phyloP scores from a whole-genome alignment of 2,113 vertebrate genomes.

The mouse (Mus musculus) region GRCm39 chr3:31688001-31688500 shows the following conservation, averaged over 20 bases:
- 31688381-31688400: neutral
- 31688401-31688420: neutral
- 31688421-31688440: neutral
- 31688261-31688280: neutral
- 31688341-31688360: neutral
- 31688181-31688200: neutral
- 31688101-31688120: neutral
- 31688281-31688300: neutral
- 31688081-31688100: neutral
- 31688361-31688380: neutral
- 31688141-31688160: neutral
- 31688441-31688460: neutral
- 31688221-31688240: neutral
- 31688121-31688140: neutral
- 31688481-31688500: neutral
- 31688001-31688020: neutral
- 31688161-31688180: neutral
- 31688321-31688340: neutral
- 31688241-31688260: neutral
- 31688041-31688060: neutral
- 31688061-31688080: neutral
- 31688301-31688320: neutral
- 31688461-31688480: neutral
- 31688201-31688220: too few species aligned
- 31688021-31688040: neutral